Evolutionary conservation across 92 coral and sea anemone species (phyloP), one percentile per base, ranked within the genome.

Genomic region (Diadumene lineata): DNA sequence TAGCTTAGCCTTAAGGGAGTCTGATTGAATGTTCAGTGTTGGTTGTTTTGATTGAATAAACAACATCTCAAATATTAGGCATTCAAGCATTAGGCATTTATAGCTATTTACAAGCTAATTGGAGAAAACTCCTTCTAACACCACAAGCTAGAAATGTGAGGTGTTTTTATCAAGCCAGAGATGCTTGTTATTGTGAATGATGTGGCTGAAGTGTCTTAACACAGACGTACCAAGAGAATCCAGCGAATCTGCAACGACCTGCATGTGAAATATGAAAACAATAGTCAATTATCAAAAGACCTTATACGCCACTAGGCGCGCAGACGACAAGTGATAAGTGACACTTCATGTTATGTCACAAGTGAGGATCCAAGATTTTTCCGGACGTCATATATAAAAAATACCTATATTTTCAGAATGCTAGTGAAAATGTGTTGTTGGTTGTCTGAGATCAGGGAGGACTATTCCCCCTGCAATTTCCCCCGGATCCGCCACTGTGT

Each of bases 161-260:
- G 31, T 22, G 69, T 2, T 64, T 57, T 72, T 75, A 13, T 72
- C 44, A 11, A 74, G 51, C 73, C 84, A 38, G 13, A 38, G 13
- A 13, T 38, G 48, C 13, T 38, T 6, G 48, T 38, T 13, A 38
- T 38, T 50, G 66, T 28, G 29, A 22, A 3, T 58, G 46, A 62
- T 22, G 18, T 44, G 55, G 21, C 51, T 32, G 56, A 0, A 72
- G n/a, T 90, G 84, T 26, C 70, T 68, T 29, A 90, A 25, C 51
- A 90, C 96, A 0, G 91, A 70, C 18, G 89, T 83, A 1, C 96
- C 96, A 61, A 90, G 64, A 1, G 96, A 87, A 29, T 73, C 84
- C 31, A 79, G 61, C 10, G 57, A 57, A 55, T 84, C 96, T 46
- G 76, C 72, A 50, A 82, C 74, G 33, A 89, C 88, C 94, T 89